A percentile compares a stretch with the other conserved stretches of the same genome.
These are phyloP conservation scores for Gulo gulo DNA, from an alignment of 2,113 vertebrate species.

Conservation along the genomic window DNA sequence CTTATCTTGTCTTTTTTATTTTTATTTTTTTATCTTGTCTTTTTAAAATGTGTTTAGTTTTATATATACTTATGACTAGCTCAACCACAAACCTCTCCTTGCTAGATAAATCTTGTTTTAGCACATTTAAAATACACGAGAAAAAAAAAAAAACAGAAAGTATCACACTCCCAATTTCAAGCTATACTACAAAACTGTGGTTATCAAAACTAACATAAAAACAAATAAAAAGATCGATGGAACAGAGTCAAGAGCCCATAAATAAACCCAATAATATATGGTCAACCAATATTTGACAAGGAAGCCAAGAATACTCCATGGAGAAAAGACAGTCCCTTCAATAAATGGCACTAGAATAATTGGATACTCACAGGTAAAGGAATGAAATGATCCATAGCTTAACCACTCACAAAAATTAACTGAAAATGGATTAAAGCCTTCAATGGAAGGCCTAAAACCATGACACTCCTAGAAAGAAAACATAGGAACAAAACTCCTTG, in stretches of 20 bases:
- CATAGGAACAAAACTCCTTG: not conserved
- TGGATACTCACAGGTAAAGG: not conserved
- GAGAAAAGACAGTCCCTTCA: not conserved
- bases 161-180: not conserved
- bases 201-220: not conserved
- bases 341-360: not conserved
- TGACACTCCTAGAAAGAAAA: not conserved
- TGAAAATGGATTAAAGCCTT: not conserved
- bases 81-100: not conserved
- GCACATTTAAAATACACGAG: not conserved
- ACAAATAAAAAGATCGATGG: not conserved
- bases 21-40: not conserved
- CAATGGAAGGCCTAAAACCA: not conserved
- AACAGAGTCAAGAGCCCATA: not conserved
- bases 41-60: not conserved
- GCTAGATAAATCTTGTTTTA: not conserved
- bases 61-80: not conserved
- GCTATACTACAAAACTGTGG: not conserved
- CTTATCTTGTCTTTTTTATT: no score
- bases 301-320: not conserved
- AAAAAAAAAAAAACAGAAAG: not conserved
- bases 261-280: not conserved
- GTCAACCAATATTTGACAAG: not conserved
- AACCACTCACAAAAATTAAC: not conserved
- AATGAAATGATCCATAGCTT: not conserved